Conservation (phyloP, 1,140 invertebrate species). For the Orchesella cincta region DNA sequence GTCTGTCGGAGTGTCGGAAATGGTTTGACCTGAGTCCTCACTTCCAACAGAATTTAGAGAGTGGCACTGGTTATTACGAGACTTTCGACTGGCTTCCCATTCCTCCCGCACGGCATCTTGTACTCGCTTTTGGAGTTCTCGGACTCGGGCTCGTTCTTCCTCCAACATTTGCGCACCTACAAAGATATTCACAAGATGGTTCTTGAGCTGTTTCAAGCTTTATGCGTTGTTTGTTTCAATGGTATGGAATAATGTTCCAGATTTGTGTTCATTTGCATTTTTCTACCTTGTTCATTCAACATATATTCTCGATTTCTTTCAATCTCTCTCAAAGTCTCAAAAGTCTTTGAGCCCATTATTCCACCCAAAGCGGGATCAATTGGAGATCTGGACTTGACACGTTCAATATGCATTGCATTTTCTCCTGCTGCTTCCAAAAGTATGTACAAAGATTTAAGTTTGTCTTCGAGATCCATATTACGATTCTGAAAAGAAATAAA, state of each 20-base stretch:
- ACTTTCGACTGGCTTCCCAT: slow-evolving; percentile 69
- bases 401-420: slow-evolving; percentile 82
- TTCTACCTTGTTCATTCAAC: slow-evolving; percentile 80
- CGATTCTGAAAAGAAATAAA: slow-evolving; percentile 39
- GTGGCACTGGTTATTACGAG: slow-evolving; percentile 66
- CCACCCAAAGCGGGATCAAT: slow-evolving; percentile 65
- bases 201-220: background rate
- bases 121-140: slow-evolving; percentile 79
- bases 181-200: slow-evolving; percentile 18
- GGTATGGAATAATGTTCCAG: background rate
- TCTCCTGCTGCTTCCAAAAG: slow-evolving; percentile 64
- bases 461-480: slow-evolving; percentile 51
- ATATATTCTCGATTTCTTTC: slow-evolving; percentile 82
- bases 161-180: slow-evolving; percentile 85
- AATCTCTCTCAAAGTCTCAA: slow-evolving; percentile 84
- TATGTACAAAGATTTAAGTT: slow-evolving; percentile 44
- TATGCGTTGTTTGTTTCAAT: background rate
- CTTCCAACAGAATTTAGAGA: slow-evolving; percentile 71
- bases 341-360: slow-evolving; percentile 76
- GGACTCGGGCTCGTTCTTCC: slow-evolving; percentile 81
- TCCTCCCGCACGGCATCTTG: slow-evolving; percentile 83
- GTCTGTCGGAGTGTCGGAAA: slow-evolving; percentile 66
- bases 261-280: too few relatives aligned
- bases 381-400: slow-evolving; percentile 78
- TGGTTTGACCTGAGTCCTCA: slow-evolving; percentile 65